These are phyloP conservation scores for Oxyteleia sp. DNA, from an alignment of 2,888 invertebrate species.

Conservation along the genomic window DNA sequence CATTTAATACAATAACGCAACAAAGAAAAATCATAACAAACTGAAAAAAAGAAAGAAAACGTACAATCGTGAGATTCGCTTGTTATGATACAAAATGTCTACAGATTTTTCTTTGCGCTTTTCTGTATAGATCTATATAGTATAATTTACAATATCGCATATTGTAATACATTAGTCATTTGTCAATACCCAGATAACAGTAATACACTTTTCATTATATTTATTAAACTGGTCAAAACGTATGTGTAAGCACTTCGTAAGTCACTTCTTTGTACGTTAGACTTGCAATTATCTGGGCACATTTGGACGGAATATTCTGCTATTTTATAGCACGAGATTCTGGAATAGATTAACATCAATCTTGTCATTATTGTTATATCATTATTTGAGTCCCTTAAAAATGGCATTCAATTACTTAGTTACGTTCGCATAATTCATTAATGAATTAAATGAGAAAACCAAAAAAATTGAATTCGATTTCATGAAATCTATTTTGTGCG, in stretches of 20 bases:
- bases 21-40: slow-evolving; percentile 1
- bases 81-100: neutral
- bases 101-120: slow-evolving; percentile 11
- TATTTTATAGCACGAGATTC: slow-evolving; percentile 62
- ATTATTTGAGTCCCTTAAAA: neutral
- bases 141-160: slow-evolving; percentile 41
- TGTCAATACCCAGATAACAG: slow-evolving; percentile 51
- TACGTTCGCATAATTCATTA: neutral
- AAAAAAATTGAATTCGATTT: no score
- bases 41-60: slow-evolving; percentile 7
- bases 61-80: slow-evolving; percentile 31
- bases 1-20: neutral
- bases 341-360: slow-evolving; percentile 18
- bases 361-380: neutral
- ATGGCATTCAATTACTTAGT: neutral
- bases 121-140: slow-evolving; percentile 3
- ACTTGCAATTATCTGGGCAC: slow-evolving; percentile 59
- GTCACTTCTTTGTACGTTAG: slow-evolving; percentile 59
- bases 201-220: slow-evolving; percentile 14
- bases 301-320: slow-evolving; percentile 67
- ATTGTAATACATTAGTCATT: slow-evolving; percentile 32
- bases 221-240: slow-evolving; percentile 28
- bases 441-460: no score
- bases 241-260: slow-evolving; percentile 55
- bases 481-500: neutral